Conservation (phyloP, 2,113 vertebrate genomes). For the Heterotis niloticus region DNA sequence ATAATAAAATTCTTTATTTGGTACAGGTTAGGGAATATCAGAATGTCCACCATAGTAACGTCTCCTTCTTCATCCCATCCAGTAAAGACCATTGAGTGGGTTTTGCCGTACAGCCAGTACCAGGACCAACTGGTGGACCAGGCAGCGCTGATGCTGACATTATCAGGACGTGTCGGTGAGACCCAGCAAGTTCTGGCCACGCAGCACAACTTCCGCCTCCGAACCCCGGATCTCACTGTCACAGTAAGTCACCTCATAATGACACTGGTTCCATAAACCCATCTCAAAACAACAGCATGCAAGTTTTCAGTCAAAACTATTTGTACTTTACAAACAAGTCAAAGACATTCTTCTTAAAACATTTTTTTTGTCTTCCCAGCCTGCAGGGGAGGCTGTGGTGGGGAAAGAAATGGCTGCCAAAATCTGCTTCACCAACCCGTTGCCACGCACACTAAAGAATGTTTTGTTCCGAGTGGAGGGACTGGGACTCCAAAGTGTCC, state of each 20-base stretch:
- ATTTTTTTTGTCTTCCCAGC: conserved; percentile 50
- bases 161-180: conserved; percentile 74
- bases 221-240: conserved; percentile 71
- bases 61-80: neutral
- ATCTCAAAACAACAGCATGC: neutral
- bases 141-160: conserved; percentile 76
- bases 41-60: neutral
- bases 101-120: conserved; percentile 73
- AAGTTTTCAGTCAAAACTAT: neutral
- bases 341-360: neutral
- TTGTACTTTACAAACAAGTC: neutral
- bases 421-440: conserved; percentile 80
- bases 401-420: conserved; percentile 77
- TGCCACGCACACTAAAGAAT: conserved; percentile 64
- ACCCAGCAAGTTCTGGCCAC: conserved; percentile 76
- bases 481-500: conserved; percentile 76
- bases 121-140: conserved; percentile 76
- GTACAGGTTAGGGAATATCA: no score
- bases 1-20: no score
- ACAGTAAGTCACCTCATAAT: conserved; percentile 38
- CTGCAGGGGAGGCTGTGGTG: conserved; percentile 71
- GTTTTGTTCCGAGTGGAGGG: conserved; percentile 80
- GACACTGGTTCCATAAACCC: no score
- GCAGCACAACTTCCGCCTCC: conserved; percentile 77
- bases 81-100: conserved; percentile 73